phyloP scores from a whole-genome alignment of 2,888 invertebrate genomes.

The Teleiodes luculella region DNA sequence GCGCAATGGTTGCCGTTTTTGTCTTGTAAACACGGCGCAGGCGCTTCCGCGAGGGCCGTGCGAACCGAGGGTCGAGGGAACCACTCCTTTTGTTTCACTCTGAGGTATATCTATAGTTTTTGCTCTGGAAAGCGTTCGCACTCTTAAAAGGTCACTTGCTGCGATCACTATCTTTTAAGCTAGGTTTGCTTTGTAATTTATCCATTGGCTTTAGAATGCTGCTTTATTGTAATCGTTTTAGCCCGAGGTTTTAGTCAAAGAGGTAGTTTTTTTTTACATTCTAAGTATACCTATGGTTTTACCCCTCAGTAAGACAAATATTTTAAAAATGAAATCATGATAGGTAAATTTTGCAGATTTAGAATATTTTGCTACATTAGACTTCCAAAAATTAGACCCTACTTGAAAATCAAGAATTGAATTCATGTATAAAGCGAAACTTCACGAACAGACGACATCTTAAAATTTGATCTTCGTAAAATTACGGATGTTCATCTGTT shows the following conservation, averaged over 20 bases:
- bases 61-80: conserved; percentile 67
- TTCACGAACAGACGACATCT: no score
- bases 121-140: conserved; percentile 4
- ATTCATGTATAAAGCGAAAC: no score
- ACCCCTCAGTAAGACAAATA: no score
- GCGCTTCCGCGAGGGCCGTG: conserved; percentile 66
- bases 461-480: no score
- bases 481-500: no score
- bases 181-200: not conserved
- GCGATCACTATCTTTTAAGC: not conserved
- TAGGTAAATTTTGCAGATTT: no score
- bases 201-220: not conserved
- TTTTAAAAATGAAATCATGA: no score
- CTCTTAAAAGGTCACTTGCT: conserved; percentile 8
- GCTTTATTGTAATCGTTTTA: not conserved
- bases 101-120: conserved; percentile 25
- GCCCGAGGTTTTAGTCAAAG: not conserved
- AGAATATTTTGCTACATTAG: no score
- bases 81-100: conserved; percentile 64
- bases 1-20: conserved; percentile 52
- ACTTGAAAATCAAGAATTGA: no score
- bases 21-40: conserved; percentile 47
- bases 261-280: no score
- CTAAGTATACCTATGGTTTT: no score
- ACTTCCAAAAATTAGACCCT: no score